Evolutionary conservation across 2,888 invertebrate species (phyloP), one percentile per base, ranked within the genome.

Genomic region (Tetramorium bicarinatum): DNA sequence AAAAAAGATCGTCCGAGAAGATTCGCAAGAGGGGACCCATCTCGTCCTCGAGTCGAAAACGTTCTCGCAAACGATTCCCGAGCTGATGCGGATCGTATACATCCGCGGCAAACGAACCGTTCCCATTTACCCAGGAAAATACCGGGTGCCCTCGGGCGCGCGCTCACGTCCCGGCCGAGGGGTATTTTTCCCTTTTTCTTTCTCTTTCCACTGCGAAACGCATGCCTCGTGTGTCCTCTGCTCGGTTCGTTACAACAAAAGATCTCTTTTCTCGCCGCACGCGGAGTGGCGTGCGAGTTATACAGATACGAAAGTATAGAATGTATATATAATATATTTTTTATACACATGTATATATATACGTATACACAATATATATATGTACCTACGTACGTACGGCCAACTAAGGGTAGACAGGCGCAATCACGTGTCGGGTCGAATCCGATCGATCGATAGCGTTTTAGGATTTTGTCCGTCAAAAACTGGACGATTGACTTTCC

Each of bases 391-490:
- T 88, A 91, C 88, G 87, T 91, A 92, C 91, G 90, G 87, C 88
- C 87, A 92, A 88, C 91, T 91, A 91, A 92, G 84, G 84, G 85
- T 87, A 89, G 86, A 92, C 87, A 91, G 90, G 89, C 88, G 89
- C 89, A 90, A 86, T 88, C 88, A 84, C 85, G 84, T 85, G 69
- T 83, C 80, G 79, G 38, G 74, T 82, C 87, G 87, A 89, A 89
- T 90, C 87, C 85, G 88, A 87, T 72, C 25, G 67, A 79, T 71
- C 71, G 79, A 59, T 61, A 25, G 75, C 49, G 61, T 29, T 69
- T 52, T n/a, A 34, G 67, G 52, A 52, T 52, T 54, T 18, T 34
- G 4, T 8, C 8, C 49, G 41, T 41, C 29, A 47, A 21, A 52
- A 52, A 18, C 3, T 18, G 44, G 34, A 29, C 59, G 13, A 15